phyloP scores from a whole-genome alignment of 1,140 invertebrate genomes.

The Danaus plexippus region DNA sequence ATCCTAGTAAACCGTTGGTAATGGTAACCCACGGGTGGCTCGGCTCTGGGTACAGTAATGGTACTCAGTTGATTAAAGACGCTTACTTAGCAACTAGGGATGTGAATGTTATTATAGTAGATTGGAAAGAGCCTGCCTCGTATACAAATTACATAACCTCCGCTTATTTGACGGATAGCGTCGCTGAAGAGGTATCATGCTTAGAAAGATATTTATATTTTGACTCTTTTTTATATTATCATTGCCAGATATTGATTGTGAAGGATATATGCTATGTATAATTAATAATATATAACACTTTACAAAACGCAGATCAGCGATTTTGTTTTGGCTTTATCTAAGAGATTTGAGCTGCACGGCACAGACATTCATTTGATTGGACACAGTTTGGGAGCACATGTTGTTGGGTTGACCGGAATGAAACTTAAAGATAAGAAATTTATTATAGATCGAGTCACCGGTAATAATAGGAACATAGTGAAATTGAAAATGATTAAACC shows the following conservation, averaged over 20 bases:
- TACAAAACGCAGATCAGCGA: slow-evolving; percentile 17
- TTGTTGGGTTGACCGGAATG: slow-evolving; percentile 17
- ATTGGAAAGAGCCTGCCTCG: slow-evolving; percentile 13
- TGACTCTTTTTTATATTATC: neutral
- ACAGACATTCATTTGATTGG: slow-evolving; percentile 22
- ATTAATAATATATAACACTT: neutral
- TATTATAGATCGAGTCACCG: slow-evolving; percentile 16
- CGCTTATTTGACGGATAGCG: slow-evolving; percentile 3
- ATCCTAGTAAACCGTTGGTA: slow-evolving; percentile 9
- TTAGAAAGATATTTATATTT: no score
- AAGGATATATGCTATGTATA: neutral
- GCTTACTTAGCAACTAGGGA: slow-evolving; percentile 14
- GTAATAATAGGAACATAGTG: neutral
- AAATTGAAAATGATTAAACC: no score
- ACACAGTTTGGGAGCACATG: slow-evolving; percentile 24
- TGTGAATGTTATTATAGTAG: slow-evolving; percentile 17
- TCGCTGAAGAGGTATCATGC: slow-evolving; percentile 13
- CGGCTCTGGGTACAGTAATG: slow-evolving; percentile 5
- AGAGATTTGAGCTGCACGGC: slow-evolving; percentile 10
- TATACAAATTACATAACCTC: slow-evolving; percentile 11
- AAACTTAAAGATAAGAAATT: slow-evolving; percentile 12
- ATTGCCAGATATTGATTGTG: neutral
- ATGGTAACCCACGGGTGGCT: slow-evolving; percentile 20
- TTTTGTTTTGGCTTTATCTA: slow-evolving; percentile 13
- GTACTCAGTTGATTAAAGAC: slow-evolving; percentile 17